phyloP scores from a whole-genome alignment of 2,113 vertebrate genomes.

The Lamprologus callipterus region DNA sequence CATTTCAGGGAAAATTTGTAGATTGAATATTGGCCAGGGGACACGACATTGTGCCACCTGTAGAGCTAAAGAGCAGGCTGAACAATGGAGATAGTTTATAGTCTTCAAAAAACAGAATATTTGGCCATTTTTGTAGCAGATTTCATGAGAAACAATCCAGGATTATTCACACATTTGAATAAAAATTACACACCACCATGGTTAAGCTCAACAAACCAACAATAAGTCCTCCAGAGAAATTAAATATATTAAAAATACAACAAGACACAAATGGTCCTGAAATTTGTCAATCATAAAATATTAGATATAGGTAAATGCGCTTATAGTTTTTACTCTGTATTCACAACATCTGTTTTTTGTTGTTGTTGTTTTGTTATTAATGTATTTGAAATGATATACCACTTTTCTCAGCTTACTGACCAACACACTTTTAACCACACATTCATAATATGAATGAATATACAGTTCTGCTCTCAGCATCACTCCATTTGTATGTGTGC shows the following conservation, averaged over 20 bases:
- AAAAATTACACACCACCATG: background rate
- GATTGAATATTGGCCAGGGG: background rate
- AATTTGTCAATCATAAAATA: background rate
- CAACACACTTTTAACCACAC: fast-evolving
- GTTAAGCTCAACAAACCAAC: background rate
- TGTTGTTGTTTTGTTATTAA: background rate
- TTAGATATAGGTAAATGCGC: fast-evolving
- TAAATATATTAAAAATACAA: background rate
- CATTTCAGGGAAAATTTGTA: background rate
- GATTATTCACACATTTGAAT: background rate
- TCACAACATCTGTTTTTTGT: fast-evolving
- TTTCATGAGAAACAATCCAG: background rate
- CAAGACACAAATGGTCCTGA: background rate
- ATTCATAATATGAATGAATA: background rate
- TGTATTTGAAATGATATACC: background rate
- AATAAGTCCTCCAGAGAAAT: background rate
- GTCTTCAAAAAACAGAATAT: background rate
- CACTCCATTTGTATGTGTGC: background rate
- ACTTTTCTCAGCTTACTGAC: background rate
- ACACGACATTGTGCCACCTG: fast-evolving
- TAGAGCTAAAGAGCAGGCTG: background rate
- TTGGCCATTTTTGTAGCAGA: fast-evolving
- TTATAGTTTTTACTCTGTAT: fast-evolving
- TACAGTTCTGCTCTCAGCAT: background rate
- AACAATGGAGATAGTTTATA: background rate